phyloP scores from a whole-genome alignment of 2,797 vertebrate species.

The Meriones psammophilus region DNA sequence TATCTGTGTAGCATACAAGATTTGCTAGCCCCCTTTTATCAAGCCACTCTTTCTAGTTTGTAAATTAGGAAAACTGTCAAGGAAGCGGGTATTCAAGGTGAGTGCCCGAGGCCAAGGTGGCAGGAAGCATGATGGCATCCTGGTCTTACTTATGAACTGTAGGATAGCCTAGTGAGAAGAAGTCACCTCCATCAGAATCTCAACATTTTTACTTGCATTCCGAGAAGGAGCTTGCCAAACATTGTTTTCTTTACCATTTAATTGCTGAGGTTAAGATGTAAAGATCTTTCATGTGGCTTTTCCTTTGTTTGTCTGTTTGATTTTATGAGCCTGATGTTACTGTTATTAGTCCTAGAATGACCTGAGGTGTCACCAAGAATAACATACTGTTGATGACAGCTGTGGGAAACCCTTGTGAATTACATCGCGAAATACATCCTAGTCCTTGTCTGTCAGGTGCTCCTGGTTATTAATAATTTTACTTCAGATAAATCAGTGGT shows the following conservation, averaged over 20 bases:
- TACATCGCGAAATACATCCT: neutral
- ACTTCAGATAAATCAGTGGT: neutral
- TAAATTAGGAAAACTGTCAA: neutral
- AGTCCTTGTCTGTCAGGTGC: neutral
- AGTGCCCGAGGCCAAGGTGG: neutral
- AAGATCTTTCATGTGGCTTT: neutral
- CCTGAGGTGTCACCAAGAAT: constrained; percentile 5
- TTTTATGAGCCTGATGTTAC: neutral
- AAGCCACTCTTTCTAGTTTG: constrained; percentile 16
- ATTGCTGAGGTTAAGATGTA: constrained; percentile 35
- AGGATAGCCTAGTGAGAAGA: constrained; percentile 49
- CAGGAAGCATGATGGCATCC: neutral
- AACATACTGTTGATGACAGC: neutral
- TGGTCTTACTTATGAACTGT: neutral
- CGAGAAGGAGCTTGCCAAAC: constrained; percentile 41
- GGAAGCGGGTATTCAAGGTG: neutral
- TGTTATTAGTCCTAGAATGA: constrained; percentile 42
- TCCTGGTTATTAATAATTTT: constrained; percentile 47
- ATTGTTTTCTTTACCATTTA: constrained; percentile 29
- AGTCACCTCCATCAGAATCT: neutral
- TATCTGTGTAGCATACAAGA: neutral
- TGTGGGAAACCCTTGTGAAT: neutral
- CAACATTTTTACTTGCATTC: neutral
- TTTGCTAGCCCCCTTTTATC: neutral
- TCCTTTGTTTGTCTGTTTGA: neutral